Base-by-base conservation (phyloP, 1,140 invertebrate species). In the Uloborus diversus region DNA sequence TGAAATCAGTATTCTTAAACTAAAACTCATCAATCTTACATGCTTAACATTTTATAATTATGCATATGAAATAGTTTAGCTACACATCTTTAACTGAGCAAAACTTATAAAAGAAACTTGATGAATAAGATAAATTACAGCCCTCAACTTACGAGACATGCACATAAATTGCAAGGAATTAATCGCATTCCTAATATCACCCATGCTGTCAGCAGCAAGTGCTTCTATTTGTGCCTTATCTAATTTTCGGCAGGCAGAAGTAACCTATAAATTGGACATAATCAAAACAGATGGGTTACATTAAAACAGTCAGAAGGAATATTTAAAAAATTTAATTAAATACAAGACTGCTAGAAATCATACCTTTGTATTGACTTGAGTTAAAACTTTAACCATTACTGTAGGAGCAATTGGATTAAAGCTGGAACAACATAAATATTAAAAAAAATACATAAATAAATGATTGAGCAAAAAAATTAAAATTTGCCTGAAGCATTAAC, bases 341-440 rank as follows among this genome's bases (percentile, higher is more conserved):
- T 53, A n/a, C 17, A 53, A n/a, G 13, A 23, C 17, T n/a, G 7
- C 25, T 7, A 53, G 14, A 33, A 61, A 25, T 17, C 5, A 30
- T 70, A 70, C 68, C 68, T 70, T 70, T 35, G 68, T 57, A 28
- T 64, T 75, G 4, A 75, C 64, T 75, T 42, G 32, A 25, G 9
- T 59, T 23, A 75, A 30, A 9, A 64, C 42, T 49, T 75, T 75
- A 42, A 64, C 56, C 37, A 75, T 1, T 51, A 75, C 51, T 20
- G 71, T 64, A 33, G 71, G 71, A 32, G 71, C 71, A 75, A 75
- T 27, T 33, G 71, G 59, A 25, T 75, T 75, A 33, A 75, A 75
- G n/a, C 71, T 75, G 37, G 28, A 33, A 49, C 30, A 13, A 56
- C 30, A 20, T 33, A 25, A 30, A 32, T 49, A 4, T 33, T 64